phyloP scores from a whole-genome alignment of 2,113 vertebrate species.

The Brachyhypopomus occidentalis region DNA sequence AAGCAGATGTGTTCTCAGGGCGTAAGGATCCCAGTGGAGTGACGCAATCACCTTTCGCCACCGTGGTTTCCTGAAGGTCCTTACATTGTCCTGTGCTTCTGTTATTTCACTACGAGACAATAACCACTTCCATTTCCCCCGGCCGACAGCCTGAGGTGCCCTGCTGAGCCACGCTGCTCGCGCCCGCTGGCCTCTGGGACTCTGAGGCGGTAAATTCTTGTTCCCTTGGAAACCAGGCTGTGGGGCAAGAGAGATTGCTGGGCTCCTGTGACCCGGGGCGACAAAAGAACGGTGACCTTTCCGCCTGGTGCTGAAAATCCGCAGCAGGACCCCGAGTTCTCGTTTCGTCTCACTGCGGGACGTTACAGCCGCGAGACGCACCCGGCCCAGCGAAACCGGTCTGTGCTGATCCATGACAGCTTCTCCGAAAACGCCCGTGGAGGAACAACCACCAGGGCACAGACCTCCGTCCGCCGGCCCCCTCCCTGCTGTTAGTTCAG shows the following conservation, averaged over 20 bases:
- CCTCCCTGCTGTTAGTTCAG: neutral
- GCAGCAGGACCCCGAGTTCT: conserved; percentile 21
- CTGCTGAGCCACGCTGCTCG: conserved; percentile 57
- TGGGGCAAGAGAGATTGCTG: conserved; percentile 64
- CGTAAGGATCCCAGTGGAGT: neutral
- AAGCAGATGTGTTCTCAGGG: neutral
- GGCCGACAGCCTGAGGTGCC: conserved; percentile 5
- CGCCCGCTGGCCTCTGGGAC: conserved; percentile 54
- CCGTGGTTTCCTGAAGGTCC: conserved; percentile 23
- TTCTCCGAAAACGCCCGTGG: neutral
- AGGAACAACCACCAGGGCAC: too few relatives aligned
- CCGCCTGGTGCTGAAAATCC: conserved; percentile 28
- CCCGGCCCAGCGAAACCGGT: neutral
- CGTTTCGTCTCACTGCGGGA: conserved; percentile 32
- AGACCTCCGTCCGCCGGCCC: too few relatives aligned
- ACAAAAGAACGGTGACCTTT: conserved; percentile 46
- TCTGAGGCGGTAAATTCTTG: conserved; percentile 57
- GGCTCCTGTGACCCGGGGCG: conserved; percentile 57
- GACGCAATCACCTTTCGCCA: conserved; percentile 19
- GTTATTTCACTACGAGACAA: conserved; percentile 35
- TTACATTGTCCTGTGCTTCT: conserved; percentile 3
- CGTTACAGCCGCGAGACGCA: conserved; percentile 19
- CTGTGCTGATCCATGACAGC: neutral
- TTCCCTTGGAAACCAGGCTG: conserved; percentile 72
- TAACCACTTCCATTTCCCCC: conserved; percentile 38